phyloP scores from a whole-genome alignment of 2,113 vertebrate genomes.

The Oceanodroma tethys region DNA sequence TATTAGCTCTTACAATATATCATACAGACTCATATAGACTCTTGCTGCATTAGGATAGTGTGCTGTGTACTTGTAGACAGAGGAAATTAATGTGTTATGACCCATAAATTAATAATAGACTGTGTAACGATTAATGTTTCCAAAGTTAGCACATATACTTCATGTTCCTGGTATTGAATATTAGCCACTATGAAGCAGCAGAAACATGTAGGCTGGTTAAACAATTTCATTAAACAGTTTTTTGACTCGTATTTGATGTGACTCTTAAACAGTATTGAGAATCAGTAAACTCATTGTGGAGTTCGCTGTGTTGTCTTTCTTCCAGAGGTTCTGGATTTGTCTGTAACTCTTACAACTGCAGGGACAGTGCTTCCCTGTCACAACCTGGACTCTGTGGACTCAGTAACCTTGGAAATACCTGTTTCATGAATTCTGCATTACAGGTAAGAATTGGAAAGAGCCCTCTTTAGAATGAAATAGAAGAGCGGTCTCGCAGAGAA shows the following conservation, averaged over 20 bases:
- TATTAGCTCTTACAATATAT: neutral
- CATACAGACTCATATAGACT: neutral
- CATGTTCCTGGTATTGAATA: neutral
- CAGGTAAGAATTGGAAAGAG: constrained; percentile 77
- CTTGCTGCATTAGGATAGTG: neutral
- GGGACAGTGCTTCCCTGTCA: constrained; percentile 79
- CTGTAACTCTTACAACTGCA: constrained; percentile 88
- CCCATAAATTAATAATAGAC: neutral
- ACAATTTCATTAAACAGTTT: neutral
- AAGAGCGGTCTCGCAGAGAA: neutral
- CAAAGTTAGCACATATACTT: neutral
- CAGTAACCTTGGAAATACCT: constrained; percentile 96
- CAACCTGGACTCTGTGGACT: constrained; percentile 94
- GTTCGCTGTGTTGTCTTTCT: neutral
- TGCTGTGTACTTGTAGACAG: neutral
- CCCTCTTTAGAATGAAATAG: neutral
- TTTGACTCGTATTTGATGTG: neutral
- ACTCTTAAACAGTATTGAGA: neutral
- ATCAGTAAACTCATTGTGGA: neutral
- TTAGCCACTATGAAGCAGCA: neutral
- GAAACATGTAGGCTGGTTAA: neutral
- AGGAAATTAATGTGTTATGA: neutral
- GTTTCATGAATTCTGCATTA: constrained; percentile 98
- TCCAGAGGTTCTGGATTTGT: constrained; percentile 86
- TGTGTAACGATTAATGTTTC: neutral